Evolutionary conservation across 2,888 invertebrate genomes (phyloP), one percentile per base, ranked within the genome.

Genomic region (Hemithea aestivaria): DNA sequence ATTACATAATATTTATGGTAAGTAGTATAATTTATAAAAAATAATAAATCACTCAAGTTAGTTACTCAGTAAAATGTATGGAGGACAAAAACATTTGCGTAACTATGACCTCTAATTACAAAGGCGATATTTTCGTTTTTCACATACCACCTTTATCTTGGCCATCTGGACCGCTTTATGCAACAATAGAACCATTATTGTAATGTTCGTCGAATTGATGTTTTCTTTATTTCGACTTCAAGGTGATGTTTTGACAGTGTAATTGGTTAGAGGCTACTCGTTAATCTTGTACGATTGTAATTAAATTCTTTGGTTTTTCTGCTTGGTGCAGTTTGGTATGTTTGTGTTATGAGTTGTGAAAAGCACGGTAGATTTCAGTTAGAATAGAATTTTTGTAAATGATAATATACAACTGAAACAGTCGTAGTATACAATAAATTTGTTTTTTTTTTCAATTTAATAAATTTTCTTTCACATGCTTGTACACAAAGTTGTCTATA

Each of bases 171-270:
- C 57, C 58, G 58, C 54, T 64, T 65, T 61, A 58, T 64, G 68
- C 62, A 79, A 82, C 79, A 83, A 82, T 82, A 66, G 75, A 59
- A 52, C 66, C 66, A 77, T 82, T 83, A 80, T 71, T 59, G 69
- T 64, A 59, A 53, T 54, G 58, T 57, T 53, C 56, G 68, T 60
- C 66, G 63, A 63, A 51, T 56, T 64, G 64, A 61, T 70, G 70
- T 75, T 73, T 76, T 79, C 73, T 76, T 74, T 70, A 67, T 67
- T 71, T 62, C 61, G 45, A 63, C 64, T 68, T 70, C 81, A 81
- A 82, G 82, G 81, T 73, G 69, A 78, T 73, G 74, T 80, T 81
- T 79, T 83, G 82, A 82, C 73, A 72, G 64, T 60, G 62, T 77
- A 79, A 81, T 81, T 77, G 73, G 66, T 68, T 56, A 47, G 58